A percentile compares a stretch with the other conserved stretches of the same genome.
Evolutionary conservation across 2,113 vertebrate species (phyloP).

Genomic region (Leuciscus idus): DNA sequence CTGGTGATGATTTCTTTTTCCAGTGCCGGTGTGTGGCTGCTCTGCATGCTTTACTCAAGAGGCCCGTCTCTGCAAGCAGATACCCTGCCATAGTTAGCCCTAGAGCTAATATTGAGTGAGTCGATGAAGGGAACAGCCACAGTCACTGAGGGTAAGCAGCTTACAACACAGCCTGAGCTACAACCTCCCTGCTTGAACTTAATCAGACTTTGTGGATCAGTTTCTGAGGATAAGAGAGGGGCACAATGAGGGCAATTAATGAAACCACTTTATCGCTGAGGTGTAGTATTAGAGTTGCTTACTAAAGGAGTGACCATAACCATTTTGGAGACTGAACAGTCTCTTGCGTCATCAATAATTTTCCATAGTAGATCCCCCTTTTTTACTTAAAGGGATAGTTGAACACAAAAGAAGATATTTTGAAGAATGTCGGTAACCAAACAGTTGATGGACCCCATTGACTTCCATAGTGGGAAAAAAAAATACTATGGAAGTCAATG

Average conservation of each 20-base stretch:
- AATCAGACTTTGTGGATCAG: neutral
- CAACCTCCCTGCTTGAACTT: slow-evolving; percentile 6
- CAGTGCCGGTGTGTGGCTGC: neutral
- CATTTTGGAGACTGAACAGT: neutral
- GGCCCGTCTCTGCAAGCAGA: neutral
- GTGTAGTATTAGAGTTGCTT: too few species aligned
- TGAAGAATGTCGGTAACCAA: too few species aligned
- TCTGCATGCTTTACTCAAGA: slow-evolving; percentile 20
- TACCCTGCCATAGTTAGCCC: slow-evolving; percentile 23
- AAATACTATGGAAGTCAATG: too few species aligned
- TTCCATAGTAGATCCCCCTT: neutral
- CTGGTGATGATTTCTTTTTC: neutral
- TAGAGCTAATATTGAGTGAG: neutral
- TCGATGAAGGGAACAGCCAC: neutral
- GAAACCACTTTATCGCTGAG: neutral
- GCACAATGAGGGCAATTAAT: neutral
- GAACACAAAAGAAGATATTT: too few species aligned
- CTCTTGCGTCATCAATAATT: neutral
- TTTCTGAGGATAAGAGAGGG: neutral
- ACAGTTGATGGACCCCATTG: too few species aligned
- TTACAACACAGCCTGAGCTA: slow-evolving; percentile 36
- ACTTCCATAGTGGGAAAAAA: too few species aligned
- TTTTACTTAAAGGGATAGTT: neutral
- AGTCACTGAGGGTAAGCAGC: slow-evolving; percentile 17
- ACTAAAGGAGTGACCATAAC: neutral